A percentile compares a stretch with the other conserved stretches of the same genome.
Conservation (phyloP, 2,888 invertebrate genomes). For the Oscheius onirici region DNA sequence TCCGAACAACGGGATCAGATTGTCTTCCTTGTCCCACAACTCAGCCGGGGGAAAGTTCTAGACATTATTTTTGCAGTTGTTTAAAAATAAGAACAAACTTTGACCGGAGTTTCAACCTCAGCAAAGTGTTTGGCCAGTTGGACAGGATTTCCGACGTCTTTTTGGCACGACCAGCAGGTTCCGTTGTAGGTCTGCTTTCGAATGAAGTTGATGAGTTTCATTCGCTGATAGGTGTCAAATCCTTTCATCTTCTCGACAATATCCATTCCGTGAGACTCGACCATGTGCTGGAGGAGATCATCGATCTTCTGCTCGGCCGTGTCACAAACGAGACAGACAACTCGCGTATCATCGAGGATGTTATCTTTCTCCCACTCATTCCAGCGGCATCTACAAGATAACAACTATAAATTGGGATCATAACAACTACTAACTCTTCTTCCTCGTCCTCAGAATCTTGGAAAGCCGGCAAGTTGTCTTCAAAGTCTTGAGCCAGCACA, state of each 20-base stretch:
- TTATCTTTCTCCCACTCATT: slow-evolving; percentile 81
- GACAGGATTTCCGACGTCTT: slow-evolving; percentile 77
- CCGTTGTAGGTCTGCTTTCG: slow-evolving; percentile 80
- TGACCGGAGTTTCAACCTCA: slow-evolving; percentile 74
- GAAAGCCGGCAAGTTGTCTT: slow-evolving; percentile 4
- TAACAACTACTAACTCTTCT: slow-evolving; percentile 12
- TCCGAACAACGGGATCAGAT: slow-evolving; percentile 90
- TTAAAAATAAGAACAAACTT: background rate
- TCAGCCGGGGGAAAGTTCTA: slow-evolving; percentile 58
- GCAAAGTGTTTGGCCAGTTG: slow-evolving; percentile 78
- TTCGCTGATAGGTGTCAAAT: slow-evolving; percentile 75
- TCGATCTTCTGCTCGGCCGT: slow-evolving; percentile 78
- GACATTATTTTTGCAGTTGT: slow-evolving; percentile 52
- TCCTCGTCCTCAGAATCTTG: slow-evolving; percentile 13
- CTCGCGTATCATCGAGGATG: slow-evolving; percentile 76
- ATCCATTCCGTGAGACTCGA: slow-evolving; percentile 32
- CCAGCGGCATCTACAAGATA: slow-evolving; percentile 51
- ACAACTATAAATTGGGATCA: background rate
- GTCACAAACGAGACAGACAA: slow-evolving; percentile 86
- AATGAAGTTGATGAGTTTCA: slow-evolving; percentile 89
- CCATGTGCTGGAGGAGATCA: slow-evolving; percentile 76
- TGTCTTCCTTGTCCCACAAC: slow-evolving; percentile 65
- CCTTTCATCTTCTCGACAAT: slow-evolving; percentile 40
- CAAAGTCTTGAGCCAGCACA: slow-evolving; percentile 73
- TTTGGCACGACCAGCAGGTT: slow-evolving; percentile 81